These are phyloP conservation scores for Fringilla coelebs DNA, from an alignment of 2,797 vertebrate species.

Conservation along the genomic window DNA sequence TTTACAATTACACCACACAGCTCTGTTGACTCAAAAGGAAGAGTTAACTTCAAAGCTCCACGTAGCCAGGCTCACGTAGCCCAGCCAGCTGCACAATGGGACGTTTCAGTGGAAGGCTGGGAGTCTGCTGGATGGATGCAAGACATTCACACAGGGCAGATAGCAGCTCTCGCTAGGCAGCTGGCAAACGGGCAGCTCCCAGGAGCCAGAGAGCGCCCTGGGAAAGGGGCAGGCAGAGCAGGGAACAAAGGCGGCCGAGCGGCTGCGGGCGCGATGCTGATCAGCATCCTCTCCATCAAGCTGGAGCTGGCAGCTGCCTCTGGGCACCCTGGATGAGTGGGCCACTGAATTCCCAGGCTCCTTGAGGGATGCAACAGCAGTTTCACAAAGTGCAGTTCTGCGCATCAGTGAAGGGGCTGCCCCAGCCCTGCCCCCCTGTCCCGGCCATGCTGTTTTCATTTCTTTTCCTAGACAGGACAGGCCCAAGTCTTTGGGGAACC, in stretches of 20 bases:
- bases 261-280: neutral
- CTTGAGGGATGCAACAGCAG: neutral
- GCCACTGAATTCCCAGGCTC: constrained; percentile 27
- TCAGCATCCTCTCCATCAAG: neutral
- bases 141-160: constrained; percentile 31
- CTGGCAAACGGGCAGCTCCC: constrained; percentile 34
- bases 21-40: constrained; percentile 54
- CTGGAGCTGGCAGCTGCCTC: constrained; percentile 29
- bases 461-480: neutral
- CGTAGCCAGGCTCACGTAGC: constrained; percentile 51
- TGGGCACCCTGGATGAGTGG: neutral
- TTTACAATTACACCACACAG: constrained; percentile 65
- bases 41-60: constrained; percentile 62
- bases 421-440: neutral
- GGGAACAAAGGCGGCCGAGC: constrained; percentile 30
- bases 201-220: constrained; percentile 4
- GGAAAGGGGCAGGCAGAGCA: constrained; percentile 39
- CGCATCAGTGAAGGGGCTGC: neutral
- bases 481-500: neutral
- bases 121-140: constrained; percentile 37
- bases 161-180: constrained; percentile 26
- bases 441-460: neutral
- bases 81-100: constrained; percentile 58
- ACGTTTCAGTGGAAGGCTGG: neutral
- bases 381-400: neutral